Base-by-base conservation (phyloP, 1,140 invertebrate species). In the Drosophila ironensis region DNA sequence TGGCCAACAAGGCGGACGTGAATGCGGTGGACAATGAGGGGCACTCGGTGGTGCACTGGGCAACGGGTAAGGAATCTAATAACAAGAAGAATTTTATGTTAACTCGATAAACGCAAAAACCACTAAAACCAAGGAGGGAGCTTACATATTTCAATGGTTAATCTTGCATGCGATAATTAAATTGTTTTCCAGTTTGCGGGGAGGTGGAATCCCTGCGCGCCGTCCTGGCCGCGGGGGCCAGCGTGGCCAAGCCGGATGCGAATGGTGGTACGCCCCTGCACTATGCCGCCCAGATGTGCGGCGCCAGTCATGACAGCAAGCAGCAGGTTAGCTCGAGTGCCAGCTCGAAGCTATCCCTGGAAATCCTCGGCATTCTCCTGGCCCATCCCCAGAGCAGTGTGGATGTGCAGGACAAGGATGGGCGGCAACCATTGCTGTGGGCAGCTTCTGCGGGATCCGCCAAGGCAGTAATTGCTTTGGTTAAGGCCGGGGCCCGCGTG, bases 41-140 rank as follows among this genome's bases (percentile, higher is more conserved):
- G 44, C 98, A 99, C 89, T 98, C 97, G 1, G 95, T 97, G n/a
- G 94, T 98, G 9, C 98, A 99, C 90, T 99, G 98, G 98, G 98
- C 98, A 2, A 98, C 97, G 70, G 97, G 98, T 37, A 14, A 37
- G 33, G 20, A 22, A 22, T 3, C n/a, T n/a, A n/a, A n/a, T n/a
- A n/a, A n/a, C n/a, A 5, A 22, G 20, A 22, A 22, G 20, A 5
- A 22, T 22, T n/a, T n/a, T n/a, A n/a, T n/a, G n/a, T n/a, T n/a
- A n/a, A n/a, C n/a, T n/a, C n/a, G n/a, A n/a, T n/a, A n/a, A n/a
- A n/a, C n/a, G n/a, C n/a, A n/a, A n/a, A n/a, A n/a, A n/a, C n/a
- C n/a, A n/a, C n/a, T n/a, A n/a, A n/a, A n/a, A n/a, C n/a, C n/a
- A n/a, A n/a, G n/a, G n/a, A n/a, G n/a, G n/a, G n/a, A n/a, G n/a